Evolutionary conservation across 2,888 invertebrate species (phyloP), one percentile per base, ranked within the genome.

Genomic region (Itoplectis maculator): DNA sequence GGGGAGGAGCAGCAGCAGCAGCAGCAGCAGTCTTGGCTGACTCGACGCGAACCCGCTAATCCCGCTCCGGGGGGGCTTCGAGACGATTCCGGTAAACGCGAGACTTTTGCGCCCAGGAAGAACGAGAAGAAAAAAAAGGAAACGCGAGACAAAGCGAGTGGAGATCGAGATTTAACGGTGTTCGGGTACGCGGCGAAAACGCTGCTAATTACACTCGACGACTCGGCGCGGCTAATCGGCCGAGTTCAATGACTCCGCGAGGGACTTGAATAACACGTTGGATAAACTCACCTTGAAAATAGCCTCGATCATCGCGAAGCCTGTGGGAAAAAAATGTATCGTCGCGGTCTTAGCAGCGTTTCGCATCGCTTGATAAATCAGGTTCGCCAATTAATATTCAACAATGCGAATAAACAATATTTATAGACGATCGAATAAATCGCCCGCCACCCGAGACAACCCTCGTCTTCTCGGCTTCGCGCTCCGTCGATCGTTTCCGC

Each of bases 401-500:
- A n/a, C n/a, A n/a, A n/a, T n/a, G n/a, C n/a, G n/a, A n/a, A n/a
- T n/a, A n/a, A n/a, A n/a, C n/a, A n/a, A n/a, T n/a, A n/a, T n/a
- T n/a, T n/a, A n/a, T n/a, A n/a, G n/a, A n/a, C n/a, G n/a, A n/a
- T n/a, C n/a, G n/a, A 20, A 51, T 20, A 51, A 47, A 47, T 0
- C 6, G 11, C 20, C 9, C 3, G 29, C 23, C n/a, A 49, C n/a
- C n/a, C n/a, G n/a, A n/a, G n/a, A 42, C 5, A 20, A 18, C 23
- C 15, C 37, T 61, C 61, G n/a, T 37, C 13, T 37, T 45, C 3
- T 51, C 49, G 35, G 37, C 49, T 51, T 37, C 8, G 68, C 9
- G 51, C 37, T 37, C 37, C 11, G 18, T 20, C 69, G 69, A 54
- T 37, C 18, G 8, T 40, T 54, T 65, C 37, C 23, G 54, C 35